Conservation (phyloP, 1,140 invertebrate species). For the Lucilia cuprina region DNA sequence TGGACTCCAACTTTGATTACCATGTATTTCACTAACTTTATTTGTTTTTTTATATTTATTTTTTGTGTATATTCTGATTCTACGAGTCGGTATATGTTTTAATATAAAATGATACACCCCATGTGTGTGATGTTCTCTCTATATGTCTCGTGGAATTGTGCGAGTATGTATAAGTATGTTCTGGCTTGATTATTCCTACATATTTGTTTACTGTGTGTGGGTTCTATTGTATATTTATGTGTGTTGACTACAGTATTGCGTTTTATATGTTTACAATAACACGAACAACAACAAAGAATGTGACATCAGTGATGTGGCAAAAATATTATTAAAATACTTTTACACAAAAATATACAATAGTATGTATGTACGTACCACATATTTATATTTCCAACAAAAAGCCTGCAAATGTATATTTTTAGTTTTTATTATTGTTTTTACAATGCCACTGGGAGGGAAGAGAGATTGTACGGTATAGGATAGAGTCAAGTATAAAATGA, state of each 20-base stretch:
- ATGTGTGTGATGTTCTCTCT: neutral
- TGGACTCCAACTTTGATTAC: neutral
- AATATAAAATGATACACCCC: neutral
- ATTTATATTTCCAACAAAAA: neutral
- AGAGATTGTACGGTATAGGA: neutral
- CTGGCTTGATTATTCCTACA: neutral
- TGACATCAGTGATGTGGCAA: slow-evolving; percentile 32
- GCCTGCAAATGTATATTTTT: neutral
- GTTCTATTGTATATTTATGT: neutral
- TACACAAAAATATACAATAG: neutral
- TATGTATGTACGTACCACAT: neutral
- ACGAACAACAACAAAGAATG: neutral
- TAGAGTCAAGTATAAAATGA: neutral
- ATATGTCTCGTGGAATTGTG: too few relatives aligned
- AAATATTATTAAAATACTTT: slow-evolving; percentile 19
- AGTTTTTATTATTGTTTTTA: neutral
- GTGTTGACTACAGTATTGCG: neutral
- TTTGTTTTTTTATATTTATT: neutral
- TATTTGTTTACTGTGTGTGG: neutral
- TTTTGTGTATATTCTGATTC: neutral
- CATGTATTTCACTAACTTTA: neutral
- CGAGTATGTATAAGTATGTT: too few relatives aligned
- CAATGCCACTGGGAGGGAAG: neutral
- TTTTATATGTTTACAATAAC: neutral
- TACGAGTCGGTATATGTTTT: neutral